Percentiles rank a stretch among this genome's conserved stretches.
These are phyloP conservation scores for Cepaea nemoralis DNA, from an alignment of 1,140 invertebrate genomes.

Conservation along the genomic window DNA sequence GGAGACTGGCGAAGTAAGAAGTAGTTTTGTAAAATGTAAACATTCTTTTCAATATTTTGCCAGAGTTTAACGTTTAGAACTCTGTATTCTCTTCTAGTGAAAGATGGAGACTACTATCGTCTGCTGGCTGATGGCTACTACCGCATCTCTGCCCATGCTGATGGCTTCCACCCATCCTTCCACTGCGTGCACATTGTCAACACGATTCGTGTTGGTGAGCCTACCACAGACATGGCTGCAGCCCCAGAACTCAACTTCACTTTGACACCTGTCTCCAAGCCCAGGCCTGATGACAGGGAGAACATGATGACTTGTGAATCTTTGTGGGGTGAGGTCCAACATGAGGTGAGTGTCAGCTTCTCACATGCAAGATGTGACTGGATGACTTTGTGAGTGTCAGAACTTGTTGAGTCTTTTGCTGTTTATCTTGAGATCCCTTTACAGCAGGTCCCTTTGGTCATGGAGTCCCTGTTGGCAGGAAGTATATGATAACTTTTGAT, in stretches of 20 bases:
- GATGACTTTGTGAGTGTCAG: too few relatives aligned
- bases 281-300: neutral
- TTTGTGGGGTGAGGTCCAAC: slow-evolving; percentile 21
- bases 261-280: slow-evolving; percentile 24
- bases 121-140: slow-evolving; percentile 89
- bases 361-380: too few relatives aligned
- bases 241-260: slow-evolving; percentile 39
- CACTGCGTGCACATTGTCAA: slow-evolving; percentile 53
- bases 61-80: too few relatives aligned
- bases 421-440: too few relatives aligned
- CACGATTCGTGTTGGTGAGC: slow-evolving; percentile 35
- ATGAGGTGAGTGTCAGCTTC: neutral
- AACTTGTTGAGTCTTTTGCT: too few relatives aligned
- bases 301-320: slow-evolving; percentile 18
- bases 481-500: too few relatives aligned
- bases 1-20: too few relatives aligned
- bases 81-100: slow-evolving; percentile 46
- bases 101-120: slow-evolving; percentile 91
- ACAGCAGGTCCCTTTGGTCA: too few relatives aligned
- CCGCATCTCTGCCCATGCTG: slow-evolving; percentile 63
- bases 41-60: too few relatives aligned
- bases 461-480: too few relatives aligned
- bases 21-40: too few relatives aligned
- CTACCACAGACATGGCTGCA: slow-evolving; percentile 3
- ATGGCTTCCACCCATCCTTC: slow-evolving; percentile 47